A percentile compares a stretch with the other conserved stretches of the same genome.
These are phyloP conservation scores for Trigoniulus corallinus DNA, from an alignment of 1,140 invertebrate species.

Conservation along the genomic window DNA sequence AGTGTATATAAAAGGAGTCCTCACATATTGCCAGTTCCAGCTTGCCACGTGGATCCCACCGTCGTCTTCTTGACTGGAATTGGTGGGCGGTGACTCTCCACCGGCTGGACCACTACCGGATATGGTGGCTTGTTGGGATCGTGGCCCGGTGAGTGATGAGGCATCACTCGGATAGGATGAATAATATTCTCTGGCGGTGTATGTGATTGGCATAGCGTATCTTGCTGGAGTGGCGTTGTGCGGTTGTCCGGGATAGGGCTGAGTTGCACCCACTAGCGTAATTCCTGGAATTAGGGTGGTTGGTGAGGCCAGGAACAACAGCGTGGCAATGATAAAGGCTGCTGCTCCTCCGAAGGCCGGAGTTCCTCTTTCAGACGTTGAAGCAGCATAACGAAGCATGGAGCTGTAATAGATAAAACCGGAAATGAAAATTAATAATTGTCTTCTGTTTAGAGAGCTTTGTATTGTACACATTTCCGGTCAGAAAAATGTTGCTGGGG, in stretches of 20 bases:
- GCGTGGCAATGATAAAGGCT: too few species aligned
- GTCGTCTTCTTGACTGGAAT: conserved; percentile 17
- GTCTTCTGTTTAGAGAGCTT: too few species aligned
- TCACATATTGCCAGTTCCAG: conserved; percentile 38
- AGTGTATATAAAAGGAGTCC: conserved; percentile 37
- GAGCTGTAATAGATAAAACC: too few species aligned
- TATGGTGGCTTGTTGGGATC: not conserved
- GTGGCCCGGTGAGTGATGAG: not conserved
- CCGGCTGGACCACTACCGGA: not conserved
- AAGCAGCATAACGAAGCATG: too few species aligned
- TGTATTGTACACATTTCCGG: too few species aligned
- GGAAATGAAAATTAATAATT: too few species aligned
- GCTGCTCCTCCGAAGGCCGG: too few species aligned
- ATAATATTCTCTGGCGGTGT: not conserved
- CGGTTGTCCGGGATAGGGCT: not conserved
- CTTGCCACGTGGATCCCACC: conserved; percentile 26
- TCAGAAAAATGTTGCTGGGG: too few species aligned
- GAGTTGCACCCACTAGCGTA: too few species aligned
- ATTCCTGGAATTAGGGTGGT: too few species aligned
- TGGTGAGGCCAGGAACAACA: too few species aligned
- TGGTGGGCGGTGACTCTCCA: not conserved
- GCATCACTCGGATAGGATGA: not conserved
- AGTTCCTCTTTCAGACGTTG: too few species aligned
- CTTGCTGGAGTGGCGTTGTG: not conserved
- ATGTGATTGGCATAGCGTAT: not conserved